These are phyloP conservation scores for Chloroclystis v-ata DNA, from an alignment of 2,888 invertebrate species.

Conservation along the genomic window DNA sequence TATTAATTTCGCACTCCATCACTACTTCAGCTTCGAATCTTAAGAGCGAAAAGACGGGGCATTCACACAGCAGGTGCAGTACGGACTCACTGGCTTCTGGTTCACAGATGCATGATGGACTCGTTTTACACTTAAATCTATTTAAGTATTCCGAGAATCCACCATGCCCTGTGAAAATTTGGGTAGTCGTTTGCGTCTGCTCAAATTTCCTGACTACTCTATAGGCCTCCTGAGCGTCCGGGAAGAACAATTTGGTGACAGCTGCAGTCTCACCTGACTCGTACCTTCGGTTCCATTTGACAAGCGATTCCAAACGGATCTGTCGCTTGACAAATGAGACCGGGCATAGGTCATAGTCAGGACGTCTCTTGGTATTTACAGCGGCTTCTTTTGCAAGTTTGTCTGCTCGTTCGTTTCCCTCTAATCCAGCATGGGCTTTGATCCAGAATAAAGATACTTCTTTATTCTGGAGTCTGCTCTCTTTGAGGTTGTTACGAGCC, in stretches of 20 bases:
- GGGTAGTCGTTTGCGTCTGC: not conserved
- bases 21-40: not conserved
- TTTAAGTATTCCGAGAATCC: conserved; percentile 1
- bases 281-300: conserved; percentile 7
- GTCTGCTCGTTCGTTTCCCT: conserved; percentile 12
- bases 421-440: conserved; percentile 11
- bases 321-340: conserved; percentile 8
- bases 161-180: not conserved
- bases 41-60: not conserved
- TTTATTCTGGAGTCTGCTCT: not conserved
- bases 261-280: not conserved
- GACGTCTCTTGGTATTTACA: not conserved
- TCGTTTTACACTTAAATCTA: conserved; percentile 1
- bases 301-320: not conserved
- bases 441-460: conserved; percentile 5
- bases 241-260: conserved; percentile 5
- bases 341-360: conserved; percentile 5
- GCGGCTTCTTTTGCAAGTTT: conserved; percentile 14
- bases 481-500: not conserved
- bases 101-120: conserved; percentile 10
- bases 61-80: not conserved
- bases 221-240: conserved; percentile 2
- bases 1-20: no score
- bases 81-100: not conserved
- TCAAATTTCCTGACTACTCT: not conserved